Percentiles rank a stretch among this genome's conserved stretches.
These are phyloP conservation scores for Heteronetta atricapilla DNA, from an alignment of 2,113 vertebrate genomes.

Conservation along the genomic window DNA sequence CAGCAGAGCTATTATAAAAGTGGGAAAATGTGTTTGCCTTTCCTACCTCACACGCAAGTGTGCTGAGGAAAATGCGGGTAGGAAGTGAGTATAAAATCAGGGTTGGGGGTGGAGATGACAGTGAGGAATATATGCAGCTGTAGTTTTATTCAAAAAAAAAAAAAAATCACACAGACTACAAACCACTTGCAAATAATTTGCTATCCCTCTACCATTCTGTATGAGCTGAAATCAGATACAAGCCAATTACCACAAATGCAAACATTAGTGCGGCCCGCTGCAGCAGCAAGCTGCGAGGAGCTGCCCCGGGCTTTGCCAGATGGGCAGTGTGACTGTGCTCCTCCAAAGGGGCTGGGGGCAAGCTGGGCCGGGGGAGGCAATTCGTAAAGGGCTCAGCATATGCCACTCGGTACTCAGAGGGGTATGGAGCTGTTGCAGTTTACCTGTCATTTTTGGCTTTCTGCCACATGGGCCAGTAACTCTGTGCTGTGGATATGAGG, in stretches of 20 bases:
- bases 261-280: not conserved
- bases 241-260: not conserved
- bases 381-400: conserved; percentile 3
- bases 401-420: not conserved
- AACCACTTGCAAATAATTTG: conserved; percentile 26
- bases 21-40: not conserved
- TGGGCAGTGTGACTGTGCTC: conserved; percentile 23
- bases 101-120: not conserved
- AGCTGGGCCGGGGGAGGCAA: not conserved
- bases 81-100: not conserved
- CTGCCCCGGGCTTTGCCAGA: conserved; percentile 20
- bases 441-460: not conserved
- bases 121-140: not conserved
- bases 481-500: not conserved
- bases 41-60: not conserved
- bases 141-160: not conserved
- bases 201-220: not conserved
- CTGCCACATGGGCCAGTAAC: fast-evolving
- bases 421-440: not conserved
- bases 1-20: not conserved
- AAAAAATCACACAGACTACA: not conserved
- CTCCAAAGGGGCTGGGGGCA: not conserved
- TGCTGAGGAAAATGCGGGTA: not conserved
- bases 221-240: conserved; percentile 31
- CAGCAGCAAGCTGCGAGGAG: conserved; percentile 17